These are phyloP conservation scores for Oriolus oriolus DNA, from an alignment of 2,113 vertebrate genomes.

Conservation along the genomic window DNA sequence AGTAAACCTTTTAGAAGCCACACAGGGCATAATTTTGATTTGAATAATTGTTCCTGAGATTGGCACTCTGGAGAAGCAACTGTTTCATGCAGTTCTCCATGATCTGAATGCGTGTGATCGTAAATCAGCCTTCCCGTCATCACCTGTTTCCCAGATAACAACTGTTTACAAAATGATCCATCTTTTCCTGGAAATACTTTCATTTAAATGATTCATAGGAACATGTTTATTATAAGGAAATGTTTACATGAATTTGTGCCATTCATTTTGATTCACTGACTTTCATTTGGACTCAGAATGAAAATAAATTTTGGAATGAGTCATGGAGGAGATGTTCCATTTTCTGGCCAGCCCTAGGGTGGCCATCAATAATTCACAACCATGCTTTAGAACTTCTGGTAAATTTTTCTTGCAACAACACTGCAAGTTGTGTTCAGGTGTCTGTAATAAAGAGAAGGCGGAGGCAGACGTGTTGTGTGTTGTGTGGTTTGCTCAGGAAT, in stretches of 20 bases:
- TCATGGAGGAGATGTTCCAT: background rate
- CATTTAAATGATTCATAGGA: conserved; percentile 1
- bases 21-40: background rate
- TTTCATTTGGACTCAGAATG: background rate
- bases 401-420: background rate
- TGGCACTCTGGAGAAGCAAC: background rate
- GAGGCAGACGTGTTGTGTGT: rapidly evolving
- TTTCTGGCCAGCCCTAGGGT: background rate
- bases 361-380: background rate
- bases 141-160: background rate
- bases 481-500: background rate
- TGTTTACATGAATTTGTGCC: background rate
- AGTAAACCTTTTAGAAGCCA: background rate
- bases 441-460: background rate
- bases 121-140: background rate
- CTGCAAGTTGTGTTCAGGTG: background rate
- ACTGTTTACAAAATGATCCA: background rate
- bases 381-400: background rate
- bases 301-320: background rate
- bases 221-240: background rate
- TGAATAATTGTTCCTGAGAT: background rate
- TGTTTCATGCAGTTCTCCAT: background rate
- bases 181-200: conserved; percentile 3
- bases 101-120: background rate
- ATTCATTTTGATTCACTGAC: background rate